Percentiles rank a stretch among this genome's conserved stretches.
Conservation (phyloP, 2,888 invertebrate species). For the Leucoptera coffeella region DNA sequence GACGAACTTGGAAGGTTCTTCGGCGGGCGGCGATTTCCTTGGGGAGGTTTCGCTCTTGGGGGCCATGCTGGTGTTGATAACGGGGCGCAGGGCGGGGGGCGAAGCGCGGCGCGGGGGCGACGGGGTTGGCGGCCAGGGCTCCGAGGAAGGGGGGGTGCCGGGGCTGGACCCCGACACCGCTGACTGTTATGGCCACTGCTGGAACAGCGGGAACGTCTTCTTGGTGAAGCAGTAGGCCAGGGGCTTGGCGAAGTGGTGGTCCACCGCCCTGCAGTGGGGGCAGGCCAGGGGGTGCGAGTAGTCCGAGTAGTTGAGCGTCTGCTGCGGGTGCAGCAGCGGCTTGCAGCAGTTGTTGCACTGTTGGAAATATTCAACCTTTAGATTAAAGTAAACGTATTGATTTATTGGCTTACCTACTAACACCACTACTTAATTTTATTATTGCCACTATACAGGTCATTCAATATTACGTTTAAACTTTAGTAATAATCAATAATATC, state of each 20-base stretch:
- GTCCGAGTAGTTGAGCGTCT: conserved; percentile 88
- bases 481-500: background rate
- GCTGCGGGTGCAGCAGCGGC: conserved; percentile 79
- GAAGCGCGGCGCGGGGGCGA: conserved; percentile 35
- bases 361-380: too few species aligned
- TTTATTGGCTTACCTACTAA: too few species aligned
- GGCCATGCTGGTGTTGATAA: conserved; percentile 47
- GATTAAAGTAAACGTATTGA: too few species aligned
- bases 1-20: conserved; percentile 20
- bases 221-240: conserved; percentile 78
- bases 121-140: conserved; percentile 27
- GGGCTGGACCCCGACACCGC: conserved; percentile 60
- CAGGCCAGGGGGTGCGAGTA: conserved; percentile 90
- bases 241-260: conserved; percentile 93
- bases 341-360: conserved; percentile 93
- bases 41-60: conserved; percentile 7
- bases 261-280: conserved; percentile 83
- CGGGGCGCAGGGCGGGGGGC: conserved; percentile 37
- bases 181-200: conserved; percentile 86
- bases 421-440: too few species aligned
- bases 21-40: conserved; percentile 11
- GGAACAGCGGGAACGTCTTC: conserved; percentile 60
- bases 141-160: conserved; percentile 35
- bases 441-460: too few species aligned
- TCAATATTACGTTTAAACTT: too few species aligned